These are phyloP conservation scores for Microtus oregoni DNA, from an alignment of 2,113 vertebrate species.

Conservation along the genomic window DNA sequence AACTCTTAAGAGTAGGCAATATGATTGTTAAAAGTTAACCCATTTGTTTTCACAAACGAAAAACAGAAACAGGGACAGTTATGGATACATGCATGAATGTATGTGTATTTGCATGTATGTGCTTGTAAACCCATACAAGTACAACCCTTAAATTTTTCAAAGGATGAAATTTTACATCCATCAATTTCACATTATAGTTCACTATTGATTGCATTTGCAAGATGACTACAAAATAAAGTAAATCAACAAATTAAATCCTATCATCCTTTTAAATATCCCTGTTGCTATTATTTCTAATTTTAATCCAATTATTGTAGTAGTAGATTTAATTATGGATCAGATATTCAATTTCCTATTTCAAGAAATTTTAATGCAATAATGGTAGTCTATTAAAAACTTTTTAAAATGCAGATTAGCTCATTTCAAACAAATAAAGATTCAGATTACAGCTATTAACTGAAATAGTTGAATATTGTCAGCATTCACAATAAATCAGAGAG, in stretches of 20 bases:
- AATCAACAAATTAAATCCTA: background rate
- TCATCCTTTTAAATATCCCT: background rate
- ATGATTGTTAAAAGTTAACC: no score
- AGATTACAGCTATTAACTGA: background rate
- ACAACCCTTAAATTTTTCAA: no score
- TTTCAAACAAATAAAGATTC: background rate
- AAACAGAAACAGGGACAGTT: no score
- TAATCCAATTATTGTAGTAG: background rate
- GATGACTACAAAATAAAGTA: background rate
- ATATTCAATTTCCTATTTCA: background rate
- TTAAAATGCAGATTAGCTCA: background rate
- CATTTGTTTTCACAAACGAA: no score
- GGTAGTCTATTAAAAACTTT: background rate
- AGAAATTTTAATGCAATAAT: conserved; percentile 10
- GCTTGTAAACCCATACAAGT: no score
- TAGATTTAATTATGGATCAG: background rate
- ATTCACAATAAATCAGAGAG: background rate
- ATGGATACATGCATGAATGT: no score
- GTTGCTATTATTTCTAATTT: background rate
- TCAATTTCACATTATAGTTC: conserved; percentile 4
- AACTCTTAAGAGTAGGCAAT: no score
- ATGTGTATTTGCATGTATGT: no score
- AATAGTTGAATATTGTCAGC: background rate
- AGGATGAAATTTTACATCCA: background rate
- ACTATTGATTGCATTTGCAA: background rate